These are phyloP conservation scores for Grantiella picta DNA, from an alignment of 2,113 vertebrate species.

Conservation along the genomic window DNA sequence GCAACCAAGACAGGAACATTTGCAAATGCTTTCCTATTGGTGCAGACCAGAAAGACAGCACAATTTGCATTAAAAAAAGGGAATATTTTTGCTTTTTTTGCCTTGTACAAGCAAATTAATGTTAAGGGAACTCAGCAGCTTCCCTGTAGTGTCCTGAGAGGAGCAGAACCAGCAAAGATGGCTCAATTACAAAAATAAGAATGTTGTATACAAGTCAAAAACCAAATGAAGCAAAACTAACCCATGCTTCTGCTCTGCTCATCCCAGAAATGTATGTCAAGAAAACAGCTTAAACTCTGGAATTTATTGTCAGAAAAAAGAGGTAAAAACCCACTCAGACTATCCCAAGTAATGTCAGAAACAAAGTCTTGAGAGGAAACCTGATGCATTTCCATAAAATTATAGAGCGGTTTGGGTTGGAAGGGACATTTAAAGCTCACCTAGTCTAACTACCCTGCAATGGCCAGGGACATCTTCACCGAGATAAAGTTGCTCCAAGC, in stretches of 20 bases:
- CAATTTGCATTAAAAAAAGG: background rate
- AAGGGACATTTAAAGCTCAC: background rate
- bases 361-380: background rate
- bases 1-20: background rate
- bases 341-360: background rate
- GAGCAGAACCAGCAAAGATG: conserved; percentile 4
- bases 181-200: conserved; percentile 45
- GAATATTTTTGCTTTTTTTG: background rate
- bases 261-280: background rate
- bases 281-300: background rate
- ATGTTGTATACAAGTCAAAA: conserved; percentile 23
- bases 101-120: conserved; percentile 24
- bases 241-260: background rate
- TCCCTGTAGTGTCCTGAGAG: background rate
- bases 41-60: conserved; percentile 18
- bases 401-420: background rate
- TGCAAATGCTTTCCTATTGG: conserved; percentile 36
- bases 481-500: background rate
- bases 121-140: conserved; percentile 16
- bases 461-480: background rate
- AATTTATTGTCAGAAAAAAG: background rate
- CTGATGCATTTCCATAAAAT: background rate
- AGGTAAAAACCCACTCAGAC: background rate
- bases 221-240: conserved; percentile 22
- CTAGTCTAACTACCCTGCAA: background rate